Conservation (phyloP, 1,140 invertebrate species). For the Metopolophium dirhodum region DNA sequence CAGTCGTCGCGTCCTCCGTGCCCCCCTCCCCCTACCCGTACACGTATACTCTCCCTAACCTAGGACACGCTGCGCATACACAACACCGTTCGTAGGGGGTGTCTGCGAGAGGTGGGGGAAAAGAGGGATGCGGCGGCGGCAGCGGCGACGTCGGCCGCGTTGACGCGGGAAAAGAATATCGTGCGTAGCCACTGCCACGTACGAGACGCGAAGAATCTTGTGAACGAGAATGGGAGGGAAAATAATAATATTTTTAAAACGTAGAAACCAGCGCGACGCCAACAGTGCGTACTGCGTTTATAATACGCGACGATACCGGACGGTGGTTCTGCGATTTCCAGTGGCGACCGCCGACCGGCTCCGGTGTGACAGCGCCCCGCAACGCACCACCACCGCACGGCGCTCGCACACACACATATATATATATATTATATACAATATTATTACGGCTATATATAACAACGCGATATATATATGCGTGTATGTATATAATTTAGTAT, state of each 20-base stretch:
- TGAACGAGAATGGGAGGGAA: constrained; percentile 20
- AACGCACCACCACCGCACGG: not conserved
- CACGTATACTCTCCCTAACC: not conserved
- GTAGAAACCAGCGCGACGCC: not conserved
- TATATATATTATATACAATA: not conserved
- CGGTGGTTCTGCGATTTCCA: not conserved
- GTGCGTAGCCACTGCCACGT: not conserved
- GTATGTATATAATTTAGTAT: not conserved
- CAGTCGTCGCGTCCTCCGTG: not conserved
- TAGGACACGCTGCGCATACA: not conserved
- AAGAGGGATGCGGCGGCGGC: not conserved
- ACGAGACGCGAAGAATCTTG: not conserved
- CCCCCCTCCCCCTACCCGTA: too few relatives aligned
- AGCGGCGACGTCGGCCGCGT: not conserved
- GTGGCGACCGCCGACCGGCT: not conserved
- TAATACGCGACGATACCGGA: not conserved
- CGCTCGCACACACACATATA: not conserved
- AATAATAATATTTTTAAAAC: not conserved
- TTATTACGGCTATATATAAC: not conserved
- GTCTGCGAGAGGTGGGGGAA: not conserved
- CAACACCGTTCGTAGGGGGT: not conserved
- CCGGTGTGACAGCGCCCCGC: not conserved
- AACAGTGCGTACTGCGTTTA: not conserved
- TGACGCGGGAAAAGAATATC: not conserved
- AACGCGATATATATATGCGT: not conserved